Evolutionary conservation across 1,140 invertebrate genomes (phyloP).

Genomic region (Trissolcus basalis): DNA sequence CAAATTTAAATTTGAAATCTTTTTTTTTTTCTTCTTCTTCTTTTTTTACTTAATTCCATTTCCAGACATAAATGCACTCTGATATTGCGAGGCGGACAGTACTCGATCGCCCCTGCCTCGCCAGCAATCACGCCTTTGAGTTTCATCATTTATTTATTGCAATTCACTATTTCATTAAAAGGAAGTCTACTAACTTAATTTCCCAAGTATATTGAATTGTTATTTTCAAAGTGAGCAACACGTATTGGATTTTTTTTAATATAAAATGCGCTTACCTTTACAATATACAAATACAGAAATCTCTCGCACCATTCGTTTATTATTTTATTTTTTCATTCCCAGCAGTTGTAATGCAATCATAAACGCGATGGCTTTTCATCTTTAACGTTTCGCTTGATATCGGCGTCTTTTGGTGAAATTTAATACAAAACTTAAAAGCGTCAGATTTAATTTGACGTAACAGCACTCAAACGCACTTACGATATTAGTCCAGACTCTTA

Average conservation of each 20-base stretch:
- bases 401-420: slow-evolving; percentile 8
- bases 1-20: not conserved
- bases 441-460: slow-evolving; percentile 43
- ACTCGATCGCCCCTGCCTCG: too few relatives aligned
- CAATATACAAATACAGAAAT: slow-evolving; percentile 16
- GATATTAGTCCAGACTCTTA: slow-evolving; percentile 33
- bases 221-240: slow-evolving; percentile 27
- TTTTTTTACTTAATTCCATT: not conserved
- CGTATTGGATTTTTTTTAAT: slow-evolving; percentile 10
- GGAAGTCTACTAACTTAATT: not conserved
- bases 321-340: too few relatives aligned
- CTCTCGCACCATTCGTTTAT: not conserved
- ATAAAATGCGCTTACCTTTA: slow-evolving; percentile 10
- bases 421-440: slow-evolving; percentile 33
- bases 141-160: slow-evolving; percentile 5
- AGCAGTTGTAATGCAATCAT: slow-evolving; percentile 11
- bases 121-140: not conserved
- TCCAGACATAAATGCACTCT: slow-evolving; percentile 4
- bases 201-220: slow-evolving; percentile 6
- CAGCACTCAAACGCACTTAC: slow-evolving; percentile 29
- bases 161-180: slow-evolving; percentile 1
- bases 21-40: too few relatives aligned
- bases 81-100: not conserved
- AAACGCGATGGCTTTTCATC: slow-evolving; percentile 15
- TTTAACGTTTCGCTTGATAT: slow-evolving; percentile 39